Percentiles rank a stretch among this genome's conserved stretches.
Evolutionary conservation across 2,113 vertebrate species (phyloP).

Genomic region (Diphyllodes magnificus): DNA sequence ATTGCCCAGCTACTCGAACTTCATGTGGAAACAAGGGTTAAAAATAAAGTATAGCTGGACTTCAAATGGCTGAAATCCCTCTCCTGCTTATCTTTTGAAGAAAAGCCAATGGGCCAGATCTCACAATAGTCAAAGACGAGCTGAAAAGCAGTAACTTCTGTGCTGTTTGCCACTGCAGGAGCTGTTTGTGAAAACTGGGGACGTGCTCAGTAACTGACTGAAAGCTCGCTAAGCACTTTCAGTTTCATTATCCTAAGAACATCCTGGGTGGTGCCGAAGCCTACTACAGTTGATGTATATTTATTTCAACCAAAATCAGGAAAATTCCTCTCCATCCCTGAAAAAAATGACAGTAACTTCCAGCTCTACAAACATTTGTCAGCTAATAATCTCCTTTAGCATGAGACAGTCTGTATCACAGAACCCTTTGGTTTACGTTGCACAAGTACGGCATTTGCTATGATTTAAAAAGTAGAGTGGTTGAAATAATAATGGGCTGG

Average conservation of each 20-base stretch:
- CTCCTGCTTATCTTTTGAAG: conserved; percentile 8
- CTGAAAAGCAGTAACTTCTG: background rate
- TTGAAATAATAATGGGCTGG: conserved; percentile 58
- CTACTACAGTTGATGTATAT: background rate
- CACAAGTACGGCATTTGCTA: conserved; percentile 37
- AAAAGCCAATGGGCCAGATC: background rate
- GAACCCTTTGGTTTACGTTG: conserved; percentile 68
- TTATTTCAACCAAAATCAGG: conserved; percentile 4
- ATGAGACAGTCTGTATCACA: conserved; percentile 42
- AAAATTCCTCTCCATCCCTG: conserved; percentile 25
- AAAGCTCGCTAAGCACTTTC: background rate
- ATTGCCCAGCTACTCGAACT: background rate
- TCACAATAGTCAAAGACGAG: background rate
- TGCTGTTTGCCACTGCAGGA: background rate
- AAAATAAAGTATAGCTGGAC: background rate
- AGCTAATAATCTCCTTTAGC: conserved; percentile 37
- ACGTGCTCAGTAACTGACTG: background rate
- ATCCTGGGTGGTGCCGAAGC: background rate
- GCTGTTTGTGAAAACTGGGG: background rate
- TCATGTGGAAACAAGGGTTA: background rate
- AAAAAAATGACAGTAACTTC: conserved; percentile 6
- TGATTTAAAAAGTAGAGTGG: conserved; percentile 46
- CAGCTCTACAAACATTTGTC: conserved; percentile 48
- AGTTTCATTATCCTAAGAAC: background rate
- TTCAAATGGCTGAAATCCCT: background rate